These are phyloP conservation scores for Zeuzera pyrina DNA, from an alignment of 2,888 invertebrate species.

Conservation along the genomic window DNA sequence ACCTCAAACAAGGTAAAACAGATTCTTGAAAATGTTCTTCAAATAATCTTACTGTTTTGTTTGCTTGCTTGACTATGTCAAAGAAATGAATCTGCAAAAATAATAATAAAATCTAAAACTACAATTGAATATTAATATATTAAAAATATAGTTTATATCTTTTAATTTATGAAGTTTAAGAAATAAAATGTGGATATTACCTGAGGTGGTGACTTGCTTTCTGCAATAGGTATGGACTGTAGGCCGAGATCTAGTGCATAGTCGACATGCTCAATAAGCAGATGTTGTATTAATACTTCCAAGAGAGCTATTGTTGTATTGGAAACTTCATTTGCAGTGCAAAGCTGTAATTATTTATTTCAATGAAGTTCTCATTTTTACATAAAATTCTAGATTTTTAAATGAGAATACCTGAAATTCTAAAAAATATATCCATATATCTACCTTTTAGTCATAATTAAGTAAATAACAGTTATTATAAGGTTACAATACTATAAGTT, in stretches of 20 bases:
- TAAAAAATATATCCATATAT: no score
- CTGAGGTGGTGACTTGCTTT: slow-evolving; percentile 88
- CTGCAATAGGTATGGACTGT: slow-evolving; percentile 90
- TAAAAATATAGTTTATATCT: no score
- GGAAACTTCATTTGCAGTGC: slow-evolving; percentile 83
- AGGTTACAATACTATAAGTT: no score
- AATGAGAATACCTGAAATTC: no score
- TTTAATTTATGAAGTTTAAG: no score
- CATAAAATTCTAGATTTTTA: no score
- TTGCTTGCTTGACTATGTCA: slow-evolving; percentile 92
- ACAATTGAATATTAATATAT: no score
- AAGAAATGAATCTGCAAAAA: slow-evolving; percentile 91
- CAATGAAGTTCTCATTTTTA: no score
- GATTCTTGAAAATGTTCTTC: slow-evolving; percentile 95
- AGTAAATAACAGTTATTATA: no score
- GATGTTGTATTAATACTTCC: slow-evolving; percentile 86
- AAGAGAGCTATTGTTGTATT: slow-evolving; percentile 85
- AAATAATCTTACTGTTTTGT: slow-evolving; percentile 92
- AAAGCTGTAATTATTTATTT: slow-evolving; percentile 75
- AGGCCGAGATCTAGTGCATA: slow-evolving; percentile 96
- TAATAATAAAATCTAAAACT: slow-evolving; percentile 1
- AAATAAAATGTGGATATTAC: no score
- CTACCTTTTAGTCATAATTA: no score
- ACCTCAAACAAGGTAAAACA: slow-evolving; percentile 90
- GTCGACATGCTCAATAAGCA: slow-evolving; percentile 94